Conservation (phyloP, 1,140 invertebrate genomes). For the Augochlora pura region DNA sequence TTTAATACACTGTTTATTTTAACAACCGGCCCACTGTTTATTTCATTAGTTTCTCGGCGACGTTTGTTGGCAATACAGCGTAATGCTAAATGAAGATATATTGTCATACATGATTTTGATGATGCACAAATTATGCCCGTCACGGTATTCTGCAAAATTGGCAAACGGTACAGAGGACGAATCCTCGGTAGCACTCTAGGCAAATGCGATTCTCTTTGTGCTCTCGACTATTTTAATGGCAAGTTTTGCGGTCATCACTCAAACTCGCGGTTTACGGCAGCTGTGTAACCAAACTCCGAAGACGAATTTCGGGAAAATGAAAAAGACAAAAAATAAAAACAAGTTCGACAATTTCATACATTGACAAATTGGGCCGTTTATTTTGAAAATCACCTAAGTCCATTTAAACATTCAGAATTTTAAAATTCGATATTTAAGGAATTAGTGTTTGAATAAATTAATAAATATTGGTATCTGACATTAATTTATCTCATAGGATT, state of each 20-base stretch:
- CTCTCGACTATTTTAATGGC: neutral
- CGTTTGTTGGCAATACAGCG: neutral
- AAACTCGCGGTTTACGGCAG: neutral
- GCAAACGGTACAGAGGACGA: conserved; percentile 24
- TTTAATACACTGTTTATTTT: neutral
- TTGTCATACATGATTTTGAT: conserved; percentile 1
- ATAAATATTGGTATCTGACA: too few relatives aligned
- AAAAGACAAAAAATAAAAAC: neutral
- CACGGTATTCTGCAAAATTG: conserved; percentile 24
- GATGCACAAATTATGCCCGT: conserved; percentile 12
- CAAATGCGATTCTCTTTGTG: conserved; percentile 11
- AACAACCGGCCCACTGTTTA: neutral
- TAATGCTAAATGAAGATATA: conserved; percentile 12
- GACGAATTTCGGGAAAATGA: neutral
- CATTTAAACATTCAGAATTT: too few relatives aligned
- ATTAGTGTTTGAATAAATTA: too few relatives aligned
- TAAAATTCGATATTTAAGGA: too few relatives aligned
- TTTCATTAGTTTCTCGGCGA: neutral
- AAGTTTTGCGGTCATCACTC: conserved; percentile 12
- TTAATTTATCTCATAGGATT: too few relatives aligned
- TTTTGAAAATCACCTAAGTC: too few relatives aligned
- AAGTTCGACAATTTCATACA: too few relatives aligned
- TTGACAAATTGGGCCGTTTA: too few relatives aligned
- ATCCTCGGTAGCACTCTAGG: conserved; percentile 4
- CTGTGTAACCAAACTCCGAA: neutral